Evolutionary conservation across 2,113 vertebrate species (phyloP), one percentile per base, ranked within the genome.

Genomic region (Bostrychus sinensis): DNA sequence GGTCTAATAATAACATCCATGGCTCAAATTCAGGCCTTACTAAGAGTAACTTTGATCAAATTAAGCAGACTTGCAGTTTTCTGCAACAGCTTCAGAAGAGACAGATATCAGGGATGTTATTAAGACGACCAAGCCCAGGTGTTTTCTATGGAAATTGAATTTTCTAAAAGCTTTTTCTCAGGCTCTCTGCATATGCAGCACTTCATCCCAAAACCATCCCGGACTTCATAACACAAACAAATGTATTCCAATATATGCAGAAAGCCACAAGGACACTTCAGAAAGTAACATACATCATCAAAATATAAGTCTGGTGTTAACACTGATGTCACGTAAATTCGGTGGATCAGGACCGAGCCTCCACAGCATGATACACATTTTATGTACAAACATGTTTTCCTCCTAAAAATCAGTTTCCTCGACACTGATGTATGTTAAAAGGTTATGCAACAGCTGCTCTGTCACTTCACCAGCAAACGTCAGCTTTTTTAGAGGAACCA

Each of bases 321-420:
- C 37, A 48, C 3, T 32, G 59, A 78, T 56, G 51, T 22, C 0
- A 55, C 7, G 46, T 66, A 83, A 86, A 86, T 84, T 80, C 80
- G 9, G 9, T 5, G 68, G 78, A 83, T 88, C 82, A 85, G 77
- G 41, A 9, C 16, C 65, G 72, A 73, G 60, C 60, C 60, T 38
- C 45, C 32, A 16, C 71, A 6, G 65, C 48, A 30, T 59, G 14
- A 36, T 42, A 3, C 60, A 56, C 78, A 56, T 70, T 72, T 85
- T 70, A 85, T 86, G 77, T 81, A 54, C 78, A 79, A 85, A 83
- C 82, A 86, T 68, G 68, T 76, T 73, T 66, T 60, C 50, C 20
- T 67, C 46, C n/a, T 51, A 46, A 59, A 68, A 82, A 83, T 42
- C 42, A 82, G 84, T 78, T 72, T 74, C 20, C 17, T 23, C 7